Evolutionary conservation across 2,113 vertebrate species (phyloP).

Genomic region (Istiophorus platypterus): DNA sequence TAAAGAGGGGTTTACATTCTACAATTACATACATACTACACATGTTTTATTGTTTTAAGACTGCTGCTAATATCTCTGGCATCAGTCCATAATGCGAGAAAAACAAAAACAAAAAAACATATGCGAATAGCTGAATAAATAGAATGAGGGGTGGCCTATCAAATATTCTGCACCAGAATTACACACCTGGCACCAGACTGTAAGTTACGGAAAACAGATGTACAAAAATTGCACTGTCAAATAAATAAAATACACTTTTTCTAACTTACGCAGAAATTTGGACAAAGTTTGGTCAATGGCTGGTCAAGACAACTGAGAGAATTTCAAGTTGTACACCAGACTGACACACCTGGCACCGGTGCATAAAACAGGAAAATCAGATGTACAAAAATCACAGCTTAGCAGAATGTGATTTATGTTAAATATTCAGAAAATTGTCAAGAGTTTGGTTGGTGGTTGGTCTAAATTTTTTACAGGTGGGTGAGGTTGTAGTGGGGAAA

Average conservation of each 20-base stretch:
- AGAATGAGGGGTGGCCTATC: too few relatives aligned
- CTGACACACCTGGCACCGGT: too few relatives aligned
- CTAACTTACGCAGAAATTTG: not conserved
- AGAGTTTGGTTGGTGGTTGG: conserved; percentile 8
- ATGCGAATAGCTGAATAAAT: not conserved
- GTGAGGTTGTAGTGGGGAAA: not conserved
- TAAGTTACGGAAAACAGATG: too few relatives aligned
- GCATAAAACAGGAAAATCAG: too few relatives aligned
- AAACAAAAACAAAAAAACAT: not conserved
- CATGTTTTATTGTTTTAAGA: not conserved
- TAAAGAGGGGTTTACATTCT: not conserved
- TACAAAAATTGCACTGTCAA: too few relatives aligned
- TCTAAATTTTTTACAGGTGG: not conserved
- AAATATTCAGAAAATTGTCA: not conserved
- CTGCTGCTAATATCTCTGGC: not conserved
- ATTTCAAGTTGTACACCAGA: too few relatives aligned
- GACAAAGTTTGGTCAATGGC: not conserved
- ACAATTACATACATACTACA: not conserved
- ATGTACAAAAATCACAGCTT: too few relatives aligned
- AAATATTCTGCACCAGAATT: not conserved
- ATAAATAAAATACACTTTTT: not conserved
- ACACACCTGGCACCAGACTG: not conserved
- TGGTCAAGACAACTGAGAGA: too few relatives aligned
- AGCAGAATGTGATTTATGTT: not conserved
- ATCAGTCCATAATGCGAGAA: too few relatives aligned